phyloP scores from a whole-genome alignment of 2,888 invertebrate genomes.

The Lasioglossum marginatum region DNA sequence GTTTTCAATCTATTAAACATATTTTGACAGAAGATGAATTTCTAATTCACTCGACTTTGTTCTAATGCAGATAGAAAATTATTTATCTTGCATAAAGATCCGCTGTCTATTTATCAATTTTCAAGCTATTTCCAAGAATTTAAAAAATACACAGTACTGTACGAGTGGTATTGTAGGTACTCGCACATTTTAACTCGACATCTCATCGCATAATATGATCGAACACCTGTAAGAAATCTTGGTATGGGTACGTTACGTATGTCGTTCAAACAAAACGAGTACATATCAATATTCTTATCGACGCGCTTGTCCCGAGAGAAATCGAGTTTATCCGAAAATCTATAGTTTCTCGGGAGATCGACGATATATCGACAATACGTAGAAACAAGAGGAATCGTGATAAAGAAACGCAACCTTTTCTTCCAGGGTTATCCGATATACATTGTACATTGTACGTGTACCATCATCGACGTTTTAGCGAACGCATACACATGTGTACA shows the following conservation, averaged over 20 bases:
- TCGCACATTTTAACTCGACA: not conserved
- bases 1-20: too few species aligned
- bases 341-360: not conserved
- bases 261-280: not conserved
- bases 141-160: too few species aligned
- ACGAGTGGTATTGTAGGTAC: not conserved
- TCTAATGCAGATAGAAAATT: too few species aligned
- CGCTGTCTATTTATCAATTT: too few species aligned
- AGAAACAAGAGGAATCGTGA: not conserved
- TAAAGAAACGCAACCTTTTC: not conserved
- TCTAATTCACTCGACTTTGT: too few species aligned
- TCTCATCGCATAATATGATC: not conserved
- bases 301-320: not conserved
- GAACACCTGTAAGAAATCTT: not conserved
- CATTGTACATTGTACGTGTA: not conserved
- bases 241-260: not conserved
- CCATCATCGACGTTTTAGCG: not conserved
- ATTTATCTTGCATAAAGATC: too few species aligned
- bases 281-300: constrained; percentile 2
- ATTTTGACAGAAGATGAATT: too few species aligned
- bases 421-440: not conserved
- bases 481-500: not conserved
- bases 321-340: not conserved
- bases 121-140: too few species aligned
- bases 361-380: not conserved